Percentiles rank a stretch among this genome's conserved stretches.
Conservation (phyloP, 2,888 invertebrate genomes). For the Parnassius orleans region DNA sequence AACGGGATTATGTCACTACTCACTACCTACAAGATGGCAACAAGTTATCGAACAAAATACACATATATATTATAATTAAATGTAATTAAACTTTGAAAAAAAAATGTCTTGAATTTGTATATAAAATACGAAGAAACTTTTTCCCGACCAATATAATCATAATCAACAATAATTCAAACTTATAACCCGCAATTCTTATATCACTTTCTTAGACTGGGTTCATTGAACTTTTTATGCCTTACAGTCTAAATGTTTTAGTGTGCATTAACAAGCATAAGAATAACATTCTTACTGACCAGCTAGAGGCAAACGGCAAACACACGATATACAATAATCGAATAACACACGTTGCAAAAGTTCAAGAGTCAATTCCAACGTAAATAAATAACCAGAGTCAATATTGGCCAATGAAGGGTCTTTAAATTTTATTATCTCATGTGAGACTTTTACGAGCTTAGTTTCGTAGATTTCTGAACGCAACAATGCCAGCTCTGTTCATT, state of each 20-base stretch:
- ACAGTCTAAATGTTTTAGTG: constrained; percentile 1
- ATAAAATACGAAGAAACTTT: too few relatives aligned
- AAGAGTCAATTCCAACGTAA: constrained; percentile 36
- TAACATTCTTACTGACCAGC: constrained; percentile 14
- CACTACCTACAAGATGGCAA: too few relatives aligned
- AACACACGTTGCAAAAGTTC: constrained; percentile 31
- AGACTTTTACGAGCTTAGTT: constrained; percentile 40
- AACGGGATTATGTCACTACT: too few relatives aligned
- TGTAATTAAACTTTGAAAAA: too few relatives aligned
- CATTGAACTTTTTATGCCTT: constrained; percentile 13
- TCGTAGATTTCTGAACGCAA: constrained; percentile 13
- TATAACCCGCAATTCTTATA: too few relatives aligned
- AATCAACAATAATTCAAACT: too few relatives aligned
- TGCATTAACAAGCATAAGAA: constrained; percentile 13
- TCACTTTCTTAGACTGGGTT: not conserved
- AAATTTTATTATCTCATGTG: constrained; percentile 45
- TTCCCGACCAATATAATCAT: too few relatives aligned
- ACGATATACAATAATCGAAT: constrained; percentile 12
- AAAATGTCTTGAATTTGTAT: too few relatives aligned
- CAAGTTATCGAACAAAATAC: too few relatives aligned
- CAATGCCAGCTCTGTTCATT: not conserved
- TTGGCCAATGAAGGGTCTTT: constrained; percentile 42
- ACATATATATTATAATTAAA: too few relatives aligned
- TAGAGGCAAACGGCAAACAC: constrained; percentile 3
- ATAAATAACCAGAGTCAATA: constrained; percentile 35